Evolutionary conservation across 2,113 vertebrate genomes (phyloP).

Genomic region (Corydoras sp.): DNA sequence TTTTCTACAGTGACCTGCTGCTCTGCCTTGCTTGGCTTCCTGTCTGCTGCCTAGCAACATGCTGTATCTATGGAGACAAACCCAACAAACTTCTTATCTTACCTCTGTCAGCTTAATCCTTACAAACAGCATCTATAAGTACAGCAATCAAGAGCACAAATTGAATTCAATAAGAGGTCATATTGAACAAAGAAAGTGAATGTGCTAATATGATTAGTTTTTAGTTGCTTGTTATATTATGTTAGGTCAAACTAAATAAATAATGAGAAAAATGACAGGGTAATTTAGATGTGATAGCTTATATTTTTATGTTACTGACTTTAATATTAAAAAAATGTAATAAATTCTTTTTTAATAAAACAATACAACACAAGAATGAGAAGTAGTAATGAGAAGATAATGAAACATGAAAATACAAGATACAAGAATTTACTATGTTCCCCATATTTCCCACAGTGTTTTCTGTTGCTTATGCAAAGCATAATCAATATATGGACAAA

Average conservation of each 20-base stretch:
- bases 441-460: no score
- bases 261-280: background rate
- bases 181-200: constrained; percentile 16
- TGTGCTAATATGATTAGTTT: constrained; percentile 29
- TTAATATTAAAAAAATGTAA: no score
- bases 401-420: no score
- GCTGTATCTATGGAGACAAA: constrained; percentile 67
- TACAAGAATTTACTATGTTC: no score
- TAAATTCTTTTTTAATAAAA: no score
- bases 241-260: background rate
- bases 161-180: constrained; percentile 36
- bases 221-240: background rate
- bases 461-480: no score
- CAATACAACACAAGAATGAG: no score
- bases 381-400: background rate
- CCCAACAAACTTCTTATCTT: constrained; percentile 64
- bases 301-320: no score
- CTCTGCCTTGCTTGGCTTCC: constrained; percentile 58
- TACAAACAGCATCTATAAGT: constrained; percentile 61
- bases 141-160: constrained; percentile 51
- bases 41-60: constrained; percentile 66
- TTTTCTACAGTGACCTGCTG: constrained; percentile 62
- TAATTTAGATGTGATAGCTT: no score
- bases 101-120: constrained; percentile 53
- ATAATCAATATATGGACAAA: no score